Base-by-base conservation (phyloP, 2,888 invertebrate genomes). In the Standfussiana lucernea region DNA sequence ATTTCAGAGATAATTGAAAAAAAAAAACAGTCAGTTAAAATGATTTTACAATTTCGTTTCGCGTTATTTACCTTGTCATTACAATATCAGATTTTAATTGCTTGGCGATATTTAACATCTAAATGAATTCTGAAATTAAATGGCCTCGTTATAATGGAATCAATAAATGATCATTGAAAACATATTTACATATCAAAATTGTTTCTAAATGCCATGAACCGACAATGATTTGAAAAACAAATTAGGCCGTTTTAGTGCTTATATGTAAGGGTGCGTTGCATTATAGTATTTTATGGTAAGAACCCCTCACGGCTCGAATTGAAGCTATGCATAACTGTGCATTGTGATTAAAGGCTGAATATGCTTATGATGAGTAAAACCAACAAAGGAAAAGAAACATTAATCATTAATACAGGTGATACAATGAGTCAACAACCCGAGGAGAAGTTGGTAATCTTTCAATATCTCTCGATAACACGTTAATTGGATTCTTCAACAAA, bases 31-130 rank as follows among this genome's bases (percentile, higher is more conserved):
- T 50, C 53, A 21, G 7, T 56, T n/a, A 11, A 10, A 32, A 10
- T 6, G 8, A 35, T 45, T 37, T 42, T 35, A 42, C 32, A 13
- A 37, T 37, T n/a, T 75, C 37, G 11, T 35, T 68, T 65, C 32
- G 35, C 28, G 8, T 50, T 64, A 56, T 56, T 68, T 68, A n/a
- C 6, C 13, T 50, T 65, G 24, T 28, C 32, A 80, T 42, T 59
- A 65, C 40, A 65, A 59, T 53, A 72, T 45, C 78, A 42, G 28
- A 69, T 72, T 79, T 71, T 78, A 78, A 80, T 78, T 80, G 64
- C 45, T 56, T 18, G 18, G 10, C 28, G 28, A 45, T 28, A 35
- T 72, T 72, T 80, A 47, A 56, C 80, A 24, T 78, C 7, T 71
- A 80, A 18, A 13, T 72, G 40, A 40, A 32, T 28, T 56, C 42